Conservation (phyloP, 2,113 vertebrate species). For the Otolemur garnettii region DNA sequence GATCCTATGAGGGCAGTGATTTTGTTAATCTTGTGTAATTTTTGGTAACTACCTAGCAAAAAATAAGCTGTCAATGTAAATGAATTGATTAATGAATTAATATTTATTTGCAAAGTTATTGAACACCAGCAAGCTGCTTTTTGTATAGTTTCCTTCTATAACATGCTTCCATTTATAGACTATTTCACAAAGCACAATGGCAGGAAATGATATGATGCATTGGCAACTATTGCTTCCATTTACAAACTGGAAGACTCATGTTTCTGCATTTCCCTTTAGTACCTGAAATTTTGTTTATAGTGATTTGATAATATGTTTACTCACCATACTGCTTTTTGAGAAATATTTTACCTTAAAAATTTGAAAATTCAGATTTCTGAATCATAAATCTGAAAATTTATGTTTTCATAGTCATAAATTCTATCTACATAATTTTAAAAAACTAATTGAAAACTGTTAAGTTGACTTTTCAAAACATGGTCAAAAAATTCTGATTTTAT, state of each 20-base stretch:
- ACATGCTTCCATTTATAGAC: neutral
- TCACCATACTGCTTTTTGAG: neutral
- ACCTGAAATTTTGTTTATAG: neutral
- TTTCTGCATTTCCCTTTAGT: neutral
- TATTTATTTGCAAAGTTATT: slow-evolving; percentile 6
- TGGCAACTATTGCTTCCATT: neutral
- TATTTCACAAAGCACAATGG: neutral
- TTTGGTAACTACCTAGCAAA: neutral
- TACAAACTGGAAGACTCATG: neutral
- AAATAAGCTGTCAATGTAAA: neutral
- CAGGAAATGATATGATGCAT: neutral
- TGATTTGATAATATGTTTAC: neutral
- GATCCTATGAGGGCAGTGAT: neutral
- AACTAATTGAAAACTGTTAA: neutral
- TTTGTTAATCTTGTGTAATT: neutral
- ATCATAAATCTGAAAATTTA: neutral
- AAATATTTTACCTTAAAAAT: neutral
- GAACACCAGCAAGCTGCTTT: neutral
- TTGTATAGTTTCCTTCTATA: neutral
- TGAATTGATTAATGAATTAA: neutral
- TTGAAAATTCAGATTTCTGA: neutral
- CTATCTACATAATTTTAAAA: neutral
- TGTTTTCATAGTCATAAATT: neutral
- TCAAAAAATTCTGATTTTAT: neutral
- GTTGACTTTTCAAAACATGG: neutral